These are phyloP conservation scores for Albula goreensis DNA, from an alignment of 2,113 vertebrate genomes.

Conservation along the genomic window DNA sequence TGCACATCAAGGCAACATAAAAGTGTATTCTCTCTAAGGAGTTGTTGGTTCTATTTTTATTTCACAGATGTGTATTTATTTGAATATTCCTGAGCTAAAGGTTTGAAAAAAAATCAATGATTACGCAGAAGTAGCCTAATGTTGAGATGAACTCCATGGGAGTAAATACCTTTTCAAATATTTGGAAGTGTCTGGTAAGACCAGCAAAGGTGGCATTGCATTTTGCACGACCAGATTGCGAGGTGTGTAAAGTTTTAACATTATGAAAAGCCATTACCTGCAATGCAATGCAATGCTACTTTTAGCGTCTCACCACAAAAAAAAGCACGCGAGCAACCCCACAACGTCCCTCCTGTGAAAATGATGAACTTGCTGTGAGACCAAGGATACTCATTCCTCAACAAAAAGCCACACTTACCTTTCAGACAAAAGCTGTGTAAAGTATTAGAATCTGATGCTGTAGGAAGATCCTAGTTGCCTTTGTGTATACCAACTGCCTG, in stretches of 20 bases:
- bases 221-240: slow-evolving; percentile 62
- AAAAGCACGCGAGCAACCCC: slow-evolving; percentile 38
- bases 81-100: not conserved
- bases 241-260: slow-evolving; percentile 48
- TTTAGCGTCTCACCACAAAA: slow-evolving; percentile 60
- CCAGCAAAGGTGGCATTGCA: slow-evolving; percentile 55
- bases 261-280: slow-evolving; percentile 69
- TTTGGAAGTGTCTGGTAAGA: slow-evolving; percentile 30
- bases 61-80: not conserved
- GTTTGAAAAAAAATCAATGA: not conserved
- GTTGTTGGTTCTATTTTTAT: not conserved
- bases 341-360: slow-evolving; percentile 38
- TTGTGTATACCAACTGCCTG: slow-evolving; percentile 99
- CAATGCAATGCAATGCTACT: slow-evolving; percentile 55
- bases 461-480: slow-evolving; percentile 99
- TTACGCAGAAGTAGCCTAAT: not conserved
- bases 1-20: not conserved
- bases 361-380: slow-evolving; percentile 70
- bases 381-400: slow-evolving; percentile 56
- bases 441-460: slow-evolving; percentile 97
- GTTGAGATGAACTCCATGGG: not conserved
- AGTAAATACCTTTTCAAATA: not conserved
- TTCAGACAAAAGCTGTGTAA: slow-evolving; percentile 92
- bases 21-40: not conserved
- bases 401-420: slow-evolving; percentile 79